These are phyloP conservation scores for Leptopilina drosophilae DNA, from an alignment of 2,888 invertebrate species.

Conservation along the genomic window DNA sequence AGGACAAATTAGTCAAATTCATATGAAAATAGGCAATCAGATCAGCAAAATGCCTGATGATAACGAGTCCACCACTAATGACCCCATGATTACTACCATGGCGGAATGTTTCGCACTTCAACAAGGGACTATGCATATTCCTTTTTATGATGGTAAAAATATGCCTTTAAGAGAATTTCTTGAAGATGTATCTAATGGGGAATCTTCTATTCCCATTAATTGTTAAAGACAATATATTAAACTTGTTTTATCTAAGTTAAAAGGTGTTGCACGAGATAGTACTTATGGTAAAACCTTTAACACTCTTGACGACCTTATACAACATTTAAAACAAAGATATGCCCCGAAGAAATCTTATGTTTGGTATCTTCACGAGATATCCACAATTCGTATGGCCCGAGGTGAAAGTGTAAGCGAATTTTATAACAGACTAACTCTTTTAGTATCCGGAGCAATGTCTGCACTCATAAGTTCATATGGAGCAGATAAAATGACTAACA, in stretches of 20 bases:
- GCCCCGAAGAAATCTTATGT: not conserved
- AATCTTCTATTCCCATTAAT: no score
- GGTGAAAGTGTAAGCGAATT: no score
- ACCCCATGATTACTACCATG: conserved; percentile 44
- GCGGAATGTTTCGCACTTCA: conserved; percentile 40
- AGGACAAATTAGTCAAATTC: no score
- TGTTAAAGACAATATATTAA: not conserved
- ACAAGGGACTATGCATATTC: conserved; percentile 34
- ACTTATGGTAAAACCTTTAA: no score
- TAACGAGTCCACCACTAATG: conserved; percentile 21
- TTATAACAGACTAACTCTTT: no score
- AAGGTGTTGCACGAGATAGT: no score
- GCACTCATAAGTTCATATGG: not conserved
- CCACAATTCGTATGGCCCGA: no score
- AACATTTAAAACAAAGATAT: not conserved
- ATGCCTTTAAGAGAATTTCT: conserved; percentile 41
- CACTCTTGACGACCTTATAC: no score
- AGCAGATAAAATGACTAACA: not conserved
- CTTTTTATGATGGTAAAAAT: conserved; percentile 34
- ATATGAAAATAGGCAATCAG: no score
- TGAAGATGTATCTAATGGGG: conserved; percentile 17
- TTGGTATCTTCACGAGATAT: no score
- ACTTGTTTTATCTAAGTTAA: not conserved
- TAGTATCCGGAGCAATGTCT: not conserved
- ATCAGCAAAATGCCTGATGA: no score